Percentiles rank a stretch among this genome's conserved stretches.
Conservation (phyloP, 2,888 invertebrate genomes). For the Drosophila paranaensis region DNA sequence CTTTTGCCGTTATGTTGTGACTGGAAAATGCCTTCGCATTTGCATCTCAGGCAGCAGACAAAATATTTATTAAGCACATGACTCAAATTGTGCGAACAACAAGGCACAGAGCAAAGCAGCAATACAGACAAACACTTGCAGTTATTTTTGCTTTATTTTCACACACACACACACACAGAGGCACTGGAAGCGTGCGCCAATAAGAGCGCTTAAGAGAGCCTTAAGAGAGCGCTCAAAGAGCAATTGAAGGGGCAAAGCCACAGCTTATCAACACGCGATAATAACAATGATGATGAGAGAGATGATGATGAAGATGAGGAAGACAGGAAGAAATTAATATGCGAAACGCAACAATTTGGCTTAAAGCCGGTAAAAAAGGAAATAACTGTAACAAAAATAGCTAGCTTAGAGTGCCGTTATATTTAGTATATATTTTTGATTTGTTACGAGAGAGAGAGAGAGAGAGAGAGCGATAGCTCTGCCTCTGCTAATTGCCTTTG, state of each 20-base stretch:
- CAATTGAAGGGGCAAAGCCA: conserved; percentile 28
- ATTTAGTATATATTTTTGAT: background rate
- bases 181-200: conserved; percentile 69
- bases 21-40: conserved; percentile 60
- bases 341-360: conserved; percentile 81
- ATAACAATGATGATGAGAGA: conserved; percentile 27
- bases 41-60: conserved; percentile 33
- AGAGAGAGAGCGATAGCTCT: background rate
- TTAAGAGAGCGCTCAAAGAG: conserved; percentile 55
- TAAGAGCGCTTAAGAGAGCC: conserved; percentile 63
- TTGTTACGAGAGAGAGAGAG: too few species aligned
- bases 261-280: conserved; percentile 39
- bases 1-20: conserved; percentile 68
- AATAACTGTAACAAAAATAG: conserved; percentile 39
- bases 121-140: conserved; percentile 6
- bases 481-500: conserved; percentile 4
- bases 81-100: conserved; percentile 44
- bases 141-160: conserved; percentile 13
- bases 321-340: conserved; percentile 75
- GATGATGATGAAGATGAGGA: conserved; percentile 40
- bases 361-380: conserved; percentile 62
- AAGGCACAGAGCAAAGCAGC: conserved; percentile 16
- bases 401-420: conserved; percentile 42
- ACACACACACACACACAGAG: conserved; percentile 7
- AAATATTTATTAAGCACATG: conserved; percentile 71